phyloP scores from a whole-genome alignment of 2,797 vertebrate species.

The Numenius phaeopus region DNA sequence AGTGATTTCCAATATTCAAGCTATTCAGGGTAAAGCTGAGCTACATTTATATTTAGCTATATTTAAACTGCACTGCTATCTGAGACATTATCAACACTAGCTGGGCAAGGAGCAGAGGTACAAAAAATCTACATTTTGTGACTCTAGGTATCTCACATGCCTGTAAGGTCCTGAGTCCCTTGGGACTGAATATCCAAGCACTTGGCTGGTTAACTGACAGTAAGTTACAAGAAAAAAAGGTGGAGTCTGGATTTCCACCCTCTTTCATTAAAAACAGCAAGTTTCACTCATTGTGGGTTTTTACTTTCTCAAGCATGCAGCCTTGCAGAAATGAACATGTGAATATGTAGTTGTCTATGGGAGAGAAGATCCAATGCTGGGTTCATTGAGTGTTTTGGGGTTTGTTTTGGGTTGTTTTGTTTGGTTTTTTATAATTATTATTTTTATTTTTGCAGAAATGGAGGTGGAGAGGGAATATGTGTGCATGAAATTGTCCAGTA shows the following conservation, averaged over 20 bases:
- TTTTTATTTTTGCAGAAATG: not conserved
- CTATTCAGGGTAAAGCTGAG: not conserved
- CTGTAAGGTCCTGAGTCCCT: not conserved
- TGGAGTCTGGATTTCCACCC: not conserved
- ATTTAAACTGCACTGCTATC: not conserved
- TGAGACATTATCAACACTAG: not conserved
- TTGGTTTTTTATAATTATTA: not conserved
- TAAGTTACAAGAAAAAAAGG: not conserved
- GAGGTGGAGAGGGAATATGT: not conserved
- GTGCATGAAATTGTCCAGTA: not conserved
- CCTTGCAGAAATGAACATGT: not conserved
- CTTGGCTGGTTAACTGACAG: not conserved
- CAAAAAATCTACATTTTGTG: not conserved
- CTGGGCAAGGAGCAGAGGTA: not conserved
- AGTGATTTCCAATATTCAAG: not conserved
- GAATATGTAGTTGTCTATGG: not conserved
- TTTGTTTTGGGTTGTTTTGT: not conserved
- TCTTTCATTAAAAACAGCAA: not conserved
- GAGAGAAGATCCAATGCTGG: not conserved
- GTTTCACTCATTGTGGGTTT: not conserved
- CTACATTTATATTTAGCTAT: not conserved
- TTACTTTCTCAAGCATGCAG: not conserved
- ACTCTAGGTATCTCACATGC: not conserved
- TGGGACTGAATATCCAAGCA: not conserved
- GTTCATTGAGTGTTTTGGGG: not conserved